Percentiles rank a stretch among this genome's conserved stretches.
phyloP scores from a whole-genome alignment of 2,888 invertebrate species.

The Hirtodrosophila duncani region DNA sequence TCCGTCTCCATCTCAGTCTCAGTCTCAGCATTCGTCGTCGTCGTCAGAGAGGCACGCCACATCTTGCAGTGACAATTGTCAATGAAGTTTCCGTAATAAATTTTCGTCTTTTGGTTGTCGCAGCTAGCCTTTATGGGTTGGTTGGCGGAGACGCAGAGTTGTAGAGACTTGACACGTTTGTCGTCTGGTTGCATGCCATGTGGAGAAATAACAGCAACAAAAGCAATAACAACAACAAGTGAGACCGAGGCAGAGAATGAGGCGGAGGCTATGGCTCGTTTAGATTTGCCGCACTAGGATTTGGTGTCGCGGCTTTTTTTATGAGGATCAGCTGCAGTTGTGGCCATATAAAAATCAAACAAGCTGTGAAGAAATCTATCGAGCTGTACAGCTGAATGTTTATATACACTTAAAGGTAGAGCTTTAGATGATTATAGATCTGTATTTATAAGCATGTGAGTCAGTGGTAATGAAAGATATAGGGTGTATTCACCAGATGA shows the following conservation, averaged over 20 bases:
- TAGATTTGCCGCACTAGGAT: conserved; percentile 64
- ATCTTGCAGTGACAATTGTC: conserved; percentile 75
- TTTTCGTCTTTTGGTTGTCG: conserved; percentile 68
- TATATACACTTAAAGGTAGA: conserved; percentile 21
- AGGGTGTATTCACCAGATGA: too few species aligned
- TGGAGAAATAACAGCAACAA: not conserved
- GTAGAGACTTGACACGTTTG: conserved; percentile 58
- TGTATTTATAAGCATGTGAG: too few species aligned
- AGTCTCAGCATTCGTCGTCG: not conserved
- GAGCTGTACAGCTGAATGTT: conserved; percentile 8
- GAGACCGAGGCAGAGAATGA: conserved; percentile 6
- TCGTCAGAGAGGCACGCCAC: conserved; percentile 32
- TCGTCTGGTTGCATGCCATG: conserved; percentile 35
- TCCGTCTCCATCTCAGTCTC: conserved; percentile 16
- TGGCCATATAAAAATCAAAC: conserved; percentile 60
- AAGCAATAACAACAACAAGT: not conserved
- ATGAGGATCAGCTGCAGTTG: conserved; percentile 72
- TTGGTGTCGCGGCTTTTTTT: conserved; percentile 71
- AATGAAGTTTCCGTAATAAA: conserved; percentile 77
- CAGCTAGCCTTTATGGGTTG: conserved; percentile 40
- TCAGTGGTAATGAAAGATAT: too few species aligned
- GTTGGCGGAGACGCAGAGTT: too few species aligned
- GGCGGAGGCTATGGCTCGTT: conserved; percentile 60
- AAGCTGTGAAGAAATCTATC: conserved; percentile 17
- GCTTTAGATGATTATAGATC: too few species aligned